phyloP scores from a whole-genome alignment of 2,113 vertebrate species.

The Pyrgilauda ruficollis region DNA sequence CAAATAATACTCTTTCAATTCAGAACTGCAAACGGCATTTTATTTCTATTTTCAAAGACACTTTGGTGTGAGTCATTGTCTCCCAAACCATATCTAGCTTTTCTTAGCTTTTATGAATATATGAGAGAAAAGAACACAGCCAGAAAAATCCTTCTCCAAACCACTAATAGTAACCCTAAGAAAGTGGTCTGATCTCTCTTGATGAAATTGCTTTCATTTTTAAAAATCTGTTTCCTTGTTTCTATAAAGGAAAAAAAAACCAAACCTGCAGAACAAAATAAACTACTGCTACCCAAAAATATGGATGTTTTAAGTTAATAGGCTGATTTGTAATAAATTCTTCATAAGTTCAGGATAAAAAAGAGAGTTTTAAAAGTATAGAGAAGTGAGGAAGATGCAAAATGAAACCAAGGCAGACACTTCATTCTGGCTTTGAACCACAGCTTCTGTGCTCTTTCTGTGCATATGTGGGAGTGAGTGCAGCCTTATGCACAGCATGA shows the following conservation, averaged over 20 bases:
- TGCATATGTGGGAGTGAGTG: background rate
- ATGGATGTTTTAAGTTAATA: background rate
- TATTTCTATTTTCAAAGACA: slow-evolving; percentile 49
- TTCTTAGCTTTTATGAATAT: slow-evolving; percentile 52
- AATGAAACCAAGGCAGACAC: background rate
- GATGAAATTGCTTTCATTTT: background rate
- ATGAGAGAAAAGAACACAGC: background rate
- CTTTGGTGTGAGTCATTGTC: background rate
- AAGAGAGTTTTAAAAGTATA: background rate
- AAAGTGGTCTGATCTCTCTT: slow-evolving; percentile 17
- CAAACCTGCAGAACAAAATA: background rate
- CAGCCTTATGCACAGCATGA: background rate
- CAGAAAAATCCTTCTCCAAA: slow-evolving; percentile 29
- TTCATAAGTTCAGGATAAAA: background rate
- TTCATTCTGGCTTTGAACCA: background rate
- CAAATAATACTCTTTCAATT: slow-evolving; percentile 10
- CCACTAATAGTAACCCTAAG: slow-evolving; percentile 43
- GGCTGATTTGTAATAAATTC: background rate
- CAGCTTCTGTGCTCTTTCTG: background rate
- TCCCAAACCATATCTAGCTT: slow-evolving; percentile 41
- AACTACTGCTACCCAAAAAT: background rate
- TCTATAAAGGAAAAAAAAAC: background rate
- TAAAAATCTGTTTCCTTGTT: background rate
- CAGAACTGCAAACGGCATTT: slow-evolving; percentile 47
- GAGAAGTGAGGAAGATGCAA: background rate